Evolutionary conservation across 1,140 invertebrate genomes (phyloP).

Genomic region (Orius insidiosus): DNA sequence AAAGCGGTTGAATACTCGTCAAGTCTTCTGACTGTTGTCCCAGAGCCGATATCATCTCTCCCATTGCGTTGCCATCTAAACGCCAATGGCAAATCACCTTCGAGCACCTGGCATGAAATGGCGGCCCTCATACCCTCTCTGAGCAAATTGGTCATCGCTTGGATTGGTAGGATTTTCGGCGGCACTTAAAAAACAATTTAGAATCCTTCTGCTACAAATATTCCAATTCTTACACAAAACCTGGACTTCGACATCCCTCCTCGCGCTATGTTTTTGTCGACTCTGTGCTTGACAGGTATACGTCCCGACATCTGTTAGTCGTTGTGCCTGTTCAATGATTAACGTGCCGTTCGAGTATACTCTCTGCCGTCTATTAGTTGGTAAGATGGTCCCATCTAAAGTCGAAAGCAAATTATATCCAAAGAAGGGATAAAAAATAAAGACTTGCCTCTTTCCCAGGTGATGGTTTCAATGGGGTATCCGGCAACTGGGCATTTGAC

Average conservation of each 20-base stretch:
- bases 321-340: constrained; percentile 61
- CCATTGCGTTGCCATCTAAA: constrained; percentile 71
- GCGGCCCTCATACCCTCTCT: constrained; percentile 82
- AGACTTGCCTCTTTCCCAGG: constrained; percentile 85
- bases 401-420: constrained; percentile 10
- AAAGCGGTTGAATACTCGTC: constrained; percentile 79
- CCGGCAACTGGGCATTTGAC: constrained; percentile 87
- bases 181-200: constrained; percentile 44
- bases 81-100: constrained; percentile 81
- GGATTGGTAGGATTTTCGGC: constrained; percentile 71
- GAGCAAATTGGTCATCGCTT: constrained; percentile 58
- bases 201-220: constrained; percentile 12
- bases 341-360: constrained; percentile 75
- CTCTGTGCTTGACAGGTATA: constrained; percentile 82
- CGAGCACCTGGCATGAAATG: constrained; percentile 82
- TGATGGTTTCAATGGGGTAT: constrained; percentile 73
- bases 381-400: constrained; percentile 59
- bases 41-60: constrained; percentile 27
- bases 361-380: constrained; percentile 69
- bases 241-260: constrained; percentile 67
- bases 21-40: constrained; percentile 37
- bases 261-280: constrained; percentile 57
- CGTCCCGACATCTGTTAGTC: constrained; percentile 58
- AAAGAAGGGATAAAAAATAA: constrained; percentile 24
- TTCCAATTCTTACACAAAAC: constrained; percentile 47